Conservation (phyloP, 2,113 vertebrate species). For the Zosterops pallidus region DNA sequence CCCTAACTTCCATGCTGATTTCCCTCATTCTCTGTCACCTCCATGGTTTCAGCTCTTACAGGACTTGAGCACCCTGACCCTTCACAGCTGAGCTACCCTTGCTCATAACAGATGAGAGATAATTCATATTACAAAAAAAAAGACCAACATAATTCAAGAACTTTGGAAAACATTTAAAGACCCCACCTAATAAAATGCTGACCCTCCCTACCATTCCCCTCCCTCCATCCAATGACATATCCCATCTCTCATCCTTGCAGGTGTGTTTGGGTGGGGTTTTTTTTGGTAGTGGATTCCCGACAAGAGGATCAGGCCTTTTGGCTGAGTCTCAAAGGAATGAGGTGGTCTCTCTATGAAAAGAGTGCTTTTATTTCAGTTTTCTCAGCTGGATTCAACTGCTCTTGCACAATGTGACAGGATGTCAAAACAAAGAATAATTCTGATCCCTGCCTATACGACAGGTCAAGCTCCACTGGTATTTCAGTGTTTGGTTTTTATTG, state of each 20-base stretch:
- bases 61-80: neutral
- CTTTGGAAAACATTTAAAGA: neutral
- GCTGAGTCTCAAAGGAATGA: neutral
- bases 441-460: neutral
- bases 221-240: accelerated
- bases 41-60: neutral
- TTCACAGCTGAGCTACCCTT: neutral
- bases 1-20: neutral
- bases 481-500: neutral
- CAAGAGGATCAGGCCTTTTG: neutral
- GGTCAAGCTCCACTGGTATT: neutral
- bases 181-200: neutral
- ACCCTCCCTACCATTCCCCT: neutral
- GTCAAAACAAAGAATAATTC: neutral
- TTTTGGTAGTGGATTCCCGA: neutral
- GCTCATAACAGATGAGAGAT: neutral
- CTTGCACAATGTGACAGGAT: neutral
- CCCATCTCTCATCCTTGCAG: neutral
- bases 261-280: neutral
- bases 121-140: neutral
- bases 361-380: neutral
- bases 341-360: neutral
- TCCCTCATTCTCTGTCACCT: neutral
- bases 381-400: neutral
- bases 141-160: neutral